Percentiles rank a stretch among this genome's conserved stretches.
Conservation (phyloP, 2,888 invertebrate species). For the Eledone cirrhosa region DNA sequence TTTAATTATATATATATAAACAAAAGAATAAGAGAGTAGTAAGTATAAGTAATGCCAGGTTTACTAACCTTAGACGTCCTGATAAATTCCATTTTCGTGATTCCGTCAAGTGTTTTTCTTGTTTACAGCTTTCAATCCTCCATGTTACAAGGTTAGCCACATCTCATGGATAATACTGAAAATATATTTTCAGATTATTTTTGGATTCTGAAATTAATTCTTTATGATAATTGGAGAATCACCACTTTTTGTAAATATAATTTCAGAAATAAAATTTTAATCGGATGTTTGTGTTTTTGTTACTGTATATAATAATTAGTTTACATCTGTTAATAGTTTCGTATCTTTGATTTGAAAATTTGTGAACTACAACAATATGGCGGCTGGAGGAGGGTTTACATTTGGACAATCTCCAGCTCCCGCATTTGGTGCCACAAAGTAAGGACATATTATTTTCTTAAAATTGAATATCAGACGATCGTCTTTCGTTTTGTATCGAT, state of each 20-base stretch:
- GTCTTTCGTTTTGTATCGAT: no score
- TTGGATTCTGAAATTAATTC: no score
- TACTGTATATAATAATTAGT: neutral
- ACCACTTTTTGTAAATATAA: no score
- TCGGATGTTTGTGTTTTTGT: neutral
- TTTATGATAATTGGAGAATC: no score
- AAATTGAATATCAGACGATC: no score
- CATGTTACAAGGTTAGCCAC: neutral
- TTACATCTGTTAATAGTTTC: neutral
- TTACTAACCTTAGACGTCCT: constrained; percentile 25
- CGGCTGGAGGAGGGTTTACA: constrained; percentile 1
- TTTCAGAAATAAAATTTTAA: neutral
- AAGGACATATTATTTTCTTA: neutral
- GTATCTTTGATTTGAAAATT: neutral
- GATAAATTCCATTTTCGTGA: constrained; percentile 25
- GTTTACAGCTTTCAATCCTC: constrained; percentile 6
- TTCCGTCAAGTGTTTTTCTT: neutral
- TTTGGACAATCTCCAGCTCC: neutral
- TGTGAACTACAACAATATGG: neutral
- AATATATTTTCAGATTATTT: no score
- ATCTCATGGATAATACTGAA: no score
- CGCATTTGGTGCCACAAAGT: constrained; percentile 4
- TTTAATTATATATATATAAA: no score
- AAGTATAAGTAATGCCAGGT: no score
- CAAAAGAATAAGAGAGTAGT: no score